phyloP scores from a whole-genome alignment of 2,888 invertebrate genomes.

The Reticulitermes lucifugus region DNA sequence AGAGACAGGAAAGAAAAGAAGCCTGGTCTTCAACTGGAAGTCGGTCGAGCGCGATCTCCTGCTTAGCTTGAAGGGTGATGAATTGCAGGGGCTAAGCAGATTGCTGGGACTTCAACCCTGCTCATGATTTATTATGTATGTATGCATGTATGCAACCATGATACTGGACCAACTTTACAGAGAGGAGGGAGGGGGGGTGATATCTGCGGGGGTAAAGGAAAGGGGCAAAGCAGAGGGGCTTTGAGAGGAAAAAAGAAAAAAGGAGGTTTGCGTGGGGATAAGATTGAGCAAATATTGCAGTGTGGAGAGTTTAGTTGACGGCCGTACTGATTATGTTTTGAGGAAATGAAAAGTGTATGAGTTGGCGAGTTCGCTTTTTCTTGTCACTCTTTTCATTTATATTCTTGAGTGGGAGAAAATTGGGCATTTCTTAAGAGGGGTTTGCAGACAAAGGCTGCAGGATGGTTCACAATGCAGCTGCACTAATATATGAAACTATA shows the following conservation, averaged over 20 bases:
- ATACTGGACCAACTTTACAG: background rate
- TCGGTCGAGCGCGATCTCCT: background rate
- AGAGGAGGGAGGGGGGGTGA: background rate
- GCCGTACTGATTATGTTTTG: background rate
- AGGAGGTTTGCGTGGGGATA: background rate
- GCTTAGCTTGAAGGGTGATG: constrained; percentile 34
- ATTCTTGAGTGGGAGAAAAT: too few species aligned
- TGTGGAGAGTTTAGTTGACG: background rate
- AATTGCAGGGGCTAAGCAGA: constrained; percentile 31
- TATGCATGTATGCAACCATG: constrained; percentile 31
- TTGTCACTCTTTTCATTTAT: too few species aligned
- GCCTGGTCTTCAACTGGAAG: background rate
- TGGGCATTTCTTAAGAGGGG: too few species aligned
- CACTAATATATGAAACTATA: too few species aligned
- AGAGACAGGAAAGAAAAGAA: background rate
- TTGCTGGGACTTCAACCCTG: background rate
- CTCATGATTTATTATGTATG: constrained; percentile 32
- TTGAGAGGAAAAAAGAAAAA: background rate
- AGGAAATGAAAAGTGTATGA: background rate
- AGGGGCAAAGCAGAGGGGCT: background rate
- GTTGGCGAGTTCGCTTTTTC: too few species aligned
- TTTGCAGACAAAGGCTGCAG: too few species aligned
- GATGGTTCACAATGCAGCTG: too few species aligned
- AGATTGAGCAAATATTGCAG: background rate
- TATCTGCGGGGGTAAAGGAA: background rate